These are phyloP conservation scores for Aphelenchoides fujianensis DNA, from an alignment of 1,140 invertebrate genomes.

Conservation along the genomic window DNA sequence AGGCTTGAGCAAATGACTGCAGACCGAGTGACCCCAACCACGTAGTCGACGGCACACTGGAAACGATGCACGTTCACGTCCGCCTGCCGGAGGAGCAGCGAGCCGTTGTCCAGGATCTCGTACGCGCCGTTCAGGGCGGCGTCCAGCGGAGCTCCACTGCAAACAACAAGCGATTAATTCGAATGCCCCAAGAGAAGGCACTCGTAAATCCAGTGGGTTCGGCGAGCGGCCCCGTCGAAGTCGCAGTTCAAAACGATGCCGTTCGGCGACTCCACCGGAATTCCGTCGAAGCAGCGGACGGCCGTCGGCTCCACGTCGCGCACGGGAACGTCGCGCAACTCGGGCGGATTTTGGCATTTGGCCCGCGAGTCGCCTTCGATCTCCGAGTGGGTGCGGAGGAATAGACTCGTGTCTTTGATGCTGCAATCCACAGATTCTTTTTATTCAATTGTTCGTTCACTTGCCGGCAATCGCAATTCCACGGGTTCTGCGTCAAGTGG, in stretches of 20 bases:
- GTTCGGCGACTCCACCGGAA: constrained; percentile 2
- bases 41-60: constrained; percentile 22
- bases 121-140: constrained; percentile 15
- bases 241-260: constrained; percentile 33
- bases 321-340: constrained; percentile 8
- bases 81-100: constrained; percentile 26
- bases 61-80: constrained; percentile 18
- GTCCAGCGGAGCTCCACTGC: constrained; percentile 24
- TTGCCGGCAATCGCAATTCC: constrained; percentile 53
- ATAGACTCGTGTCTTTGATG: constrained; percentile 23
- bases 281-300: constrained; percentile 29
- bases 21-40: not conserved
- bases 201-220: constrained; percentile 41
- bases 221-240: not conserved
- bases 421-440: constrained; percentile 18
- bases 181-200: constrained; percentile 5
- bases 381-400: not conserved
- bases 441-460: constrained; percentile 4
- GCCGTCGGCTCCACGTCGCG: constrained; percentile 15
- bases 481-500: constrained; percentile 39
- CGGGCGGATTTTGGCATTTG: constrained; percentile 22
- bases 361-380: constrained; percentile 26
- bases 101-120: constrained; percentile 38
- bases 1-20: no score
- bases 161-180: constrained; percentile 19